phyloP scores from a whole-genome alignment of 2,888 invertebrate species.

The Oscheius sp. region DNA sequence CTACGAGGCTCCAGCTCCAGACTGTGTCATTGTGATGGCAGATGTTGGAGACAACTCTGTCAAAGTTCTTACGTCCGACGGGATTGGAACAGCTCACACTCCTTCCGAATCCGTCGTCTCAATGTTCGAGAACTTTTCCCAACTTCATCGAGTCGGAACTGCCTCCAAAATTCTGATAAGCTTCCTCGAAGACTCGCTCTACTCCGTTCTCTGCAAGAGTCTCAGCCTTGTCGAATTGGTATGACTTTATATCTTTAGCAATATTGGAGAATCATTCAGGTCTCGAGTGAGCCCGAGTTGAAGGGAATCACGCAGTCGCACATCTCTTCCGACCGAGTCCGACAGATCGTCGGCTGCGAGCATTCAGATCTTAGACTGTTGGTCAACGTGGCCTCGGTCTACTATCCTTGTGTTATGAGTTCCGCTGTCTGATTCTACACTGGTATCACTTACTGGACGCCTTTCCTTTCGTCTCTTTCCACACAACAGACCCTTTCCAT shows the following conservation, averaged over 20 bases:
- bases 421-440: slow-evolving; percentile 38
- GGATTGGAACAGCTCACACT: slow-evolving; percentile 55
- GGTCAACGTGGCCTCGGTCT: slow-evolving; percentile 69
- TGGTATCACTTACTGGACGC: slow-evolving; percentile 1
- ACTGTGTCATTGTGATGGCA: slow-evolving; percentile 54
- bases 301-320: background rate
- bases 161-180: slow-evolving; percentile 60
- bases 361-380: slow-evolving; percentile 68
- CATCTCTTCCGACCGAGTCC: slow-evolving; percentile 58
- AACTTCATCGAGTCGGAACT: slow-evolving; percentile 47
- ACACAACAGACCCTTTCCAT: background rate
- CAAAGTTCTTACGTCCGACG: slow-evolving; percentile 40
- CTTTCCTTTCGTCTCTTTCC: slow-evolving; percentile 6
- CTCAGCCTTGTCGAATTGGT: slow-evolving; percentile 63
- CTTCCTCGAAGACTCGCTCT: slow-evolving; percentile 71
- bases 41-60: slow-evolving; percentile 49
- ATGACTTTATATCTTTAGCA: background rate
- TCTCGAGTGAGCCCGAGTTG: slow-evolving; percentile 26
- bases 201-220: slow-evolving; percentile 63
- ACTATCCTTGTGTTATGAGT: slow-evolving; percentile 61
- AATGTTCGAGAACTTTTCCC: slow-evolving; percentile 68
- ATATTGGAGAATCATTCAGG: slow-evolving; percentile 3
- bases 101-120: slow-evolving; percentile 65
- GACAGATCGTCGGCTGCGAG: slow-evolving; percentile 64
- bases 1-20: slow-evolving; percentile 39